Base-by-base conservation (phyloP, 2,113 vertebrate genomes). In the Nycticebus coucang region DNA sequence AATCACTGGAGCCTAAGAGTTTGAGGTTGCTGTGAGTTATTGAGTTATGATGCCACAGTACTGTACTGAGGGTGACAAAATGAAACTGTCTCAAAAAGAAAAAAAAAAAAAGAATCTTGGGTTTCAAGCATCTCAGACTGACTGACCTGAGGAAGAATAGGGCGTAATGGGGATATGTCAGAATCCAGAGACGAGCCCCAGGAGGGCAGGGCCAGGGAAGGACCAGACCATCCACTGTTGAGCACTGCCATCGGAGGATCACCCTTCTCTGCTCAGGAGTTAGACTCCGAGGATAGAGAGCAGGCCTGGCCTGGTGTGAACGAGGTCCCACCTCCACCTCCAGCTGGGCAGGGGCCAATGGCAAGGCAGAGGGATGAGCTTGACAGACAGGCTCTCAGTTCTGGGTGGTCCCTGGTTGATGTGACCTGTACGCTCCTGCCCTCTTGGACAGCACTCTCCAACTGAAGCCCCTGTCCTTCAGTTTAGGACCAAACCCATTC, bases 201-300 rank as follows among this genome's bases (percentile, higher is more conserved):
- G 35, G 50, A 2, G 17, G 75, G 37, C 35, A 84, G 92, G 22
- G 41, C 72, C 26, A 7, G 72, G 74, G 30, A 45, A 9, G 37
- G 8, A 13, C 3, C 0, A 1, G 7, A 37, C 9, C 7, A 0
- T 30, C 62, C 37, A 18, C 22, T 69, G 53, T 22, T 59, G 17
- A 7, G 8, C 22, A 11, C 71, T 30, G 45, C 64, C 35, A 30
- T 57, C 30, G 19, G 62, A 37, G 30, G 53, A 41, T 7, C 8
- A 0, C 9, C 17, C 60, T 62, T 45, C 75, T 68, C 24, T 77
- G 15, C 33, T 33, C 26, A 9, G 14, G 62, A 66, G 55, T 13
- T 28, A 2, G 35, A 28, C 4, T 50, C 50, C 57, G 68, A 45
- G 28, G 45, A 33, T 15, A 59, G 45, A 5, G 6, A 5, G 35